Evolutionary conservation across 37 sponge, comb jelly and placozoan genomes (phyloP).

Genomic region (Spongia lamella): DNA sequence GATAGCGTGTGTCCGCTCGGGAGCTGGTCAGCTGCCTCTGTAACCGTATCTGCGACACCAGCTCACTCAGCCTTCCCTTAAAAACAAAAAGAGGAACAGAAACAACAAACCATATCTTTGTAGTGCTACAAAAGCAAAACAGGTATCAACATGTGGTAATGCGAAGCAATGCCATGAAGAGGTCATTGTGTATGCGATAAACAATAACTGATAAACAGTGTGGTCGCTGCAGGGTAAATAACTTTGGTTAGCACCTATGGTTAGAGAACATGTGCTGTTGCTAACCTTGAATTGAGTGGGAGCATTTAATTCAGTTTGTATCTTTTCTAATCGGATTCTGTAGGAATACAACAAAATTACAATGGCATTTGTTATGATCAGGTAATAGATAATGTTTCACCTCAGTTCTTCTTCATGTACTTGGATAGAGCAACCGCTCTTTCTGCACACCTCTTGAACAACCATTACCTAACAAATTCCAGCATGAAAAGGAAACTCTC

Average conservation of each 20-base stretch:
- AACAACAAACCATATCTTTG: background rate
- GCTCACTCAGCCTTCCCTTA: slow-evolving; percentile 87
- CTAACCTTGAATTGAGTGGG: slow-evolving; percentile 90
- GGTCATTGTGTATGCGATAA: background rate
- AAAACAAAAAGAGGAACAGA: background rate
- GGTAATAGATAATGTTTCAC: slow-evolving; percentile 41
- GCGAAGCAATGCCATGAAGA: background rate
- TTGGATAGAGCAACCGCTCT: slow-evolving; percentile 90
- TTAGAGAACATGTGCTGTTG: too few relatives aligned
- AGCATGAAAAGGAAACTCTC: background rate
- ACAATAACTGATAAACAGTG: background rate
- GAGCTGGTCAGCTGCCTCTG: slow-evolving; percentile 57
- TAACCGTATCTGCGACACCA: slow-evolving; percentile 86
- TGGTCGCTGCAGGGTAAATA: too few relatives aligned
- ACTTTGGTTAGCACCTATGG: too few relatives aligned
- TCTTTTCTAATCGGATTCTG: slow-evolving; percentile 78
- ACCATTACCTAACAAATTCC: slow-evolving; percentile 85
- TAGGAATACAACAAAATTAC: background rate
- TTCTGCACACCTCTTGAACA: slow-evolving; percentile 82
- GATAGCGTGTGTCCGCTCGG: slow-evolving; percentile 21
- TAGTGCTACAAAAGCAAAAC: too few relatives aligned
- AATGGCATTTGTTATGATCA: slow-evolving; percentile 13
- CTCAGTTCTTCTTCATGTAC: slow-evolving; percentile 91
- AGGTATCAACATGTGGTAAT: too few relatives aligned
- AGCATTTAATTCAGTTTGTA: slow-evolving; percentile 86